Evolutionary conservation across 2,888 invertebrate species (phyloP).

Genomic region (Perizoma affinitatum): DNA sequence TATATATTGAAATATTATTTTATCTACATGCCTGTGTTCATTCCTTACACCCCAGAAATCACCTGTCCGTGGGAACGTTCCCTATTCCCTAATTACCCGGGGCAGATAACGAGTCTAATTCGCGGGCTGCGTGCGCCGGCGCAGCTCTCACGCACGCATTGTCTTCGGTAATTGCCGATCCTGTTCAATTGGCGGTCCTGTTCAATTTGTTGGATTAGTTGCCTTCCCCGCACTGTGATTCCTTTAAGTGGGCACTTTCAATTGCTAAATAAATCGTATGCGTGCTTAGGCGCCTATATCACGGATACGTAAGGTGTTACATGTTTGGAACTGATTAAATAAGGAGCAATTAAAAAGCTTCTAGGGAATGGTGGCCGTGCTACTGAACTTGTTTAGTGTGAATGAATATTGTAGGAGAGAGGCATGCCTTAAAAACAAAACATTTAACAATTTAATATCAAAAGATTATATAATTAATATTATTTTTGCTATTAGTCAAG

Average conservation of each 20-base stretch:
- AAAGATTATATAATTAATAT: no score
- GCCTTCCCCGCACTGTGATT: conserved; percentile 79
- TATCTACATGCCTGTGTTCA: no score
- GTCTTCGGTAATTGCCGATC: conserved; percentile 83
- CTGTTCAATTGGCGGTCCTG: conserved; percentile 82
- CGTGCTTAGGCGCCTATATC: conserved; percentile 43
- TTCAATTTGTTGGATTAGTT: conserved; percentile 79
- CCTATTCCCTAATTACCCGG: conserved; percentile 73
- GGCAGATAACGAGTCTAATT: conserved; percentile 81
- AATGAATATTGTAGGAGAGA: background rate
- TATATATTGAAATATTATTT: no score
- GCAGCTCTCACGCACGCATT: conserved; percentile 82
- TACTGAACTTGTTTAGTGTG: conserved; percentile 11
- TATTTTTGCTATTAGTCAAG: no score
- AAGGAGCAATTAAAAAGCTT: conserved; percentile 30
- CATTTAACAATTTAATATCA: no score
- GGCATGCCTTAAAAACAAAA: background rate
- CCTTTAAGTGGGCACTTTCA: conserved; percentile 82
- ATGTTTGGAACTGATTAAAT: conserved; percentile 19
- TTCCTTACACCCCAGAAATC: conserved; percentile 25
- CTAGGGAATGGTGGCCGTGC: conserved; percentile 8
- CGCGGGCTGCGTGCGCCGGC: conserved; percentile 79
- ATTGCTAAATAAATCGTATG: conserved; percentile 78
- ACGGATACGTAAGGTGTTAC: conserved; percentile 16
- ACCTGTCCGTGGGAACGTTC: conserved; percentile 72